Evolutionary conservation across 2,113 vertebrate species (phyloP).

Genomic region (Piaya cayana): DNA sequence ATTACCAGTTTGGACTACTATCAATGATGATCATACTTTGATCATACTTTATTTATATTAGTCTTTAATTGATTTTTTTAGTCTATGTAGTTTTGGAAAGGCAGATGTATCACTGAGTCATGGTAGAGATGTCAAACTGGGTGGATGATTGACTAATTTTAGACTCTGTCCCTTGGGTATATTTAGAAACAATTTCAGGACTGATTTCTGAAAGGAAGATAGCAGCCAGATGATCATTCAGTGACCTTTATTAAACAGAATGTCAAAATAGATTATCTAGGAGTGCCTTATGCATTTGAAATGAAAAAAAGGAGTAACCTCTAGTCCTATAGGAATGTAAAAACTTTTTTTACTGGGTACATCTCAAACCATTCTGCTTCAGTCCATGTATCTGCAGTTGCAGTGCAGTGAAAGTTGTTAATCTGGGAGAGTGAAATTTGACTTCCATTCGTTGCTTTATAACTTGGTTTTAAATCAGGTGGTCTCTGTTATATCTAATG

Average conservation of each 20-base stretch:
- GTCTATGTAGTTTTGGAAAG: constrained; percentile 5
- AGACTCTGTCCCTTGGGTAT: background rate
- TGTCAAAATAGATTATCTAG: background rate
- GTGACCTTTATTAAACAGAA: background rate
- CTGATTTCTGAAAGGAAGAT: background rate
- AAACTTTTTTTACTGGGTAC: background rate
- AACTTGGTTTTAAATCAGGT: constrained; percentile 30
- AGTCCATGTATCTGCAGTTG: background rate
- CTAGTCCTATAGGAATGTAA: background rate
- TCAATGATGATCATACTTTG: too few relatives aligned
- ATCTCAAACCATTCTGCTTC: background rate
- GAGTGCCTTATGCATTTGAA: background rate
- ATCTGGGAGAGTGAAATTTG: background rate
- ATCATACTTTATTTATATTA: background rate
- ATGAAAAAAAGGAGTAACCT: background rate
- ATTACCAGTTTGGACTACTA: too few relatives aligned
- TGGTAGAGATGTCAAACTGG: background rate
- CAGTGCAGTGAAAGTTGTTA: background rate
- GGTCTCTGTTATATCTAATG: background rate
- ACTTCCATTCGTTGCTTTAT: constrained; percentile 14
- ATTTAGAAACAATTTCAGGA: background rate
- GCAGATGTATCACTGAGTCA: background rate
- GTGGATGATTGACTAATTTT: background rate
- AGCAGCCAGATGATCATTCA: background rate
- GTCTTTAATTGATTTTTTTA: background rate